phyloP scores from a whole-genome alignment of 2,113 vertebrate species.

The Clinocottus analis region DNA sequence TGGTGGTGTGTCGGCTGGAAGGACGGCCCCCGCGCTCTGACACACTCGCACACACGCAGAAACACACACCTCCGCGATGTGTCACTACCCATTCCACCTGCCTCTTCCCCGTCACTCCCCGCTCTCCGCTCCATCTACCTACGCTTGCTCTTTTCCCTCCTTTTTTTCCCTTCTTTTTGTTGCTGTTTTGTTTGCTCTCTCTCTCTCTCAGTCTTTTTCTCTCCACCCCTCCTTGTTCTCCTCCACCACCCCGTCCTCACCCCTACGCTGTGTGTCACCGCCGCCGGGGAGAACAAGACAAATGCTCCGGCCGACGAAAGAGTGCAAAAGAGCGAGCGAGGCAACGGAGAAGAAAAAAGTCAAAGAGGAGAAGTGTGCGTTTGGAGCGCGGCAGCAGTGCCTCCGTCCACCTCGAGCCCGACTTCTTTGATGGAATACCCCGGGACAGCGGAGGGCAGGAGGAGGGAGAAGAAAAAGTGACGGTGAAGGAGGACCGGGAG shows the following conservation, averaged over 20 bases:
- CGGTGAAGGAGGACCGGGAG: conserved; percentile 15
- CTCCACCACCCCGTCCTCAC: not conserved
- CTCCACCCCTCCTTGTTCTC: conserved; percentile 45
- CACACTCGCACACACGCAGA: conserved; percentile 56
- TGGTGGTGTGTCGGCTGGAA: conserved; percentile 52
- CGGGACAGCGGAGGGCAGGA: conserved; percentile 45
- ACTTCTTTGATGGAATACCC: conserved; percentile 73
- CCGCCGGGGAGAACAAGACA: conserved; percentile 54
- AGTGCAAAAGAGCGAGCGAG: conserved; percentile 12
- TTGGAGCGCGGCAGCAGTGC: conserved; percentile 25
- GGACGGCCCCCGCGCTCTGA: conserved; percentile 69
- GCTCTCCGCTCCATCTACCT: conserved; percentile 65
- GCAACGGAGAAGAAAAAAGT: conserved; percentile 21
- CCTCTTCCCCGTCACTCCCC: conserved; percentile 68
- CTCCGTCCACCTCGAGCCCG: conserved; percentile 29
- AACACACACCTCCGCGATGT: conserved; percentile 74
- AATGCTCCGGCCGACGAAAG: conserved; percentile 47
- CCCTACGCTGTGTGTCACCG: conserved; percentile 69
- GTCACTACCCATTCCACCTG: conserved; percentile 75
- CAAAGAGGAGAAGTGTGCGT: conserved; percentile 42
- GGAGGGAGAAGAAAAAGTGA: conserved; percentile 38
- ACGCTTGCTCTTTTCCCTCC: conserved; percentile 55
- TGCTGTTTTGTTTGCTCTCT: not conserved
- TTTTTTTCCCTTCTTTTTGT: conserved; percentile 13
- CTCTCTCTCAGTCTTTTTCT: conserved; percentile 33